Percentiles rank a stretch among this genome's conserved stretches.
Evolutionary conservation across 2,888 invertebrate species (phyloP).

Genomic region (Ypsolopha scabrella): DNA sequence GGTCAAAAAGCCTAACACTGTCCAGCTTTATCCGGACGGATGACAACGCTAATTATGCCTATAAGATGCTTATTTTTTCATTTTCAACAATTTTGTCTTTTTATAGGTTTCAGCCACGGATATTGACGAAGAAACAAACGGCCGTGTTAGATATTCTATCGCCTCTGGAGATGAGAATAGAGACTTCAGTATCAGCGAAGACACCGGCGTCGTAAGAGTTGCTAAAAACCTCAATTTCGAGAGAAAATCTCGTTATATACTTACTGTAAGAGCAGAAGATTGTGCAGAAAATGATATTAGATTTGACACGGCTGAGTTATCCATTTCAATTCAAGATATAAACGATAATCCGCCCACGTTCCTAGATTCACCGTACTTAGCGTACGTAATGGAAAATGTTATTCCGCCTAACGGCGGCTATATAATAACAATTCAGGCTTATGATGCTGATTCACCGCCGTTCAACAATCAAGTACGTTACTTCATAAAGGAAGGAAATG

Average conservation of each 20-base stretch:
- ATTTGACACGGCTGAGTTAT: conserved; percentile 84
- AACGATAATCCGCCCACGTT: conserved; percentile 96
- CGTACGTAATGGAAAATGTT: conserved; percentile 93
- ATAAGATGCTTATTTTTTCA: too few species aligned
- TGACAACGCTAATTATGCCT: too few species aligned
- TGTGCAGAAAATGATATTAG: conserved; percentile 80
- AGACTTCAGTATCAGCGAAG: conserved; percentile 92
- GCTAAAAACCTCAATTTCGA: conserved; percentile 96
- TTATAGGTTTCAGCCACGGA: conserved; percentile 88
- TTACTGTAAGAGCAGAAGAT: conserved; percentile 90
- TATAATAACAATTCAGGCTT: conserved; percentile 86
- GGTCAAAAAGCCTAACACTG: too few species aligned
- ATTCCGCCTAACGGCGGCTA: conserved; percentile 84
- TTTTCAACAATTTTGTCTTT: conserved; percentile 8
- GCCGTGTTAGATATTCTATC: conserved; percentile 92
- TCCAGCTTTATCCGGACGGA: too few species aligned
- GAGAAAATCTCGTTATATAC: conserved; percentile 83
- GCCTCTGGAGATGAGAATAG: conserved; percentile 90
- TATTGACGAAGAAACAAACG: conserved; percentile 89
- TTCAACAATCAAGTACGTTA: conserved; percentile 93
- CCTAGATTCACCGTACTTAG: conserved; percentile 93
- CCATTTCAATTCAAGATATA: conserved; percentile 88
- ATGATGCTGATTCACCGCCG: conserved; percentile 91
- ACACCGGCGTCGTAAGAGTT: conserved; percentile 90
- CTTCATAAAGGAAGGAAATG: conserved; percentile 93